These are phyloP conservation scores for Microctonus brassicae DNA, from an alignment of 2,888 invertebrate species.

Conservation along the genomic window DNA sequence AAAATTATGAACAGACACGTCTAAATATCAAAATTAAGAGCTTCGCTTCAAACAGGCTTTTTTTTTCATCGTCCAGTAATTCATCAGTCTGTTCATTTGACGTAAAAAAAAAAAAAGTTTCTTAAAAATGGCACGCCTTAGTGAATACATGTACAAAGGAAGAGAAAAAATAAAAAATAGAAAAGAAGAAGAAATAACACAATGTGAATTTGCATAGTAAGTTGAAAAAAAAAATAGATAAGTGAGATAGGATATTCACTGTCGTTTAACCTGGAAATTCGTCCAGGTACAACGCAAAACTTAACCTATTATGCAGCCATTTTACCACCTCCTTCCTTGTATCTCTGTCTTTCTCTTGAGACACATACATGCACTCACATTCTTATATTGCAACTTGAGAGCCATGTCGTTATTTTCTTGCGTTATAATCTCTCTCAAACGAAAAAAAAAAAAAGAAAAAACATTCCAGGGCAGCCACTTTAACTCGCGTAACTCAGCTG, in stretches of 20 bases:
- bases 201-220: not conserved
- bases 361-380: conserved; percentile 5
- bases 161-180: not conserved
- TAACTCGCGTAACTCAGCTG: conserved; percentile 7
- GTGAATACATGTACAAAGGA: not conserved
- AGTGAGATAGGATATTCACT: conserved; percentile 24
- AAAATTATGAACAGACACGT: no score
- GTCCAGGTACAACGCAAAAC: conserved; percentile 41
- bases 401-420: conserved; percentile 39
- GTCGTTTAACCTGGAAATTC: conserved; percentile 42
- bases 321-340: conserved; percentile 26
- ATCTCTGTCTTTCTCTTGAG: conserved; percentile 26
- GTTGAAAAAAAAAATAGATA: conserved; percentile 14
- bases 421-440: conserved; percentile 40
- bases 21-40: no score
- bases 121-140: no score
- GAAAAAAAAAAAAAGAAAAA: no score
- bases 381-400: conserved; percentile 8
- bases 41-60: no score
- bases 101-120: no score
- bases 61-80: no score
- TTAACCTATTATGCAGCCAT: conserved; percentile 41
- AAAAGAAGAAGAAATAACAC: conserved; percentile 11
- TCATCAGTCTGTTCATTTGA: no score
- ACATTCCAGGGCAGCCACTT: not conserved